Base-by-base conservation (phyloP, 2,797 vertebrate genomes). In the Ptychobarbus kaznakovi region DNA sequence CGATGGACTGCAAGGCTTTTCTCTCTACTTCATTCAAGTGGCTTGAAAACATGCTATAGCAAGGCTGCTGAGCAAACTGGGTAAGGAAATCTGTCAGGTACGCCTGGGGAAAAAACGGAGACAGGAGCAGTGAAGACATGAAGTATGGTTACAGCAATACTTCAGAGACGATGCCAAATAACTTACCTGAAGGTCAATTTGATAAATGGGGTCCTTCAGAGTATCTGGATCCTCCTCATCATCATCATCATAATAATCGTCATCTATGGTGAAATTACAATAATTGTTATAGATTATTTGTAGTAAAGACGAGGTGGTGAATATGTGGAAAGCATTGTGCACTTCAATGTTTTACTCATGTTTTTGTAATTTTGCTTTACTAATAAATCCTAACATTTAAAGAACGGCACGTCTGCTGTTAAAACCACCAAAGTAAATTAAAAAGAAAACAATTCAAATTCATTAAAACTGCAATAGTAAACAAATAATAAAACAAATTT, bases 231-330 rank as follows among this genome's bases (percentile, higher is more conserved):
- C 98, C 0, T 99, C 98, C 73, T 99, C 98, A 80, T 99, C 95
- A 86, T 96, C 98, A 69, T 99, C 98, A 90, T 99, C 98, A 82
- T 99, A 99, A 93, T 97, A 99, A 94, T 99, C 98, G 16, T 99
- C 98, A 93, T 99, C 98, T 99, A 90, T 87, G 84, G 90, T 53
- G 86, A 79, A 61, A 84, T 40, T 8, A 28, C 22, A 83, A 35
- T 66, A 38, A 83, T 35, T 25, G 38, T 74, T 82, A 74, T 12
- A 63, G 11, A 15, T 58, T 25, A 16, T 77, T 15, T 72, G 51
- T 20, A 82, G 38, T 35, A 49, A 80, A 35, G 18, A 69, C 20
- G 6, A 40, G 22, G 68, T 40, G 66, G 18, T 8, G 10, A 49
- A 46, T 46, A 72, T 46, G 42, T 10, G n/a, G 12, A 46, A 73